A percentile compares a stretch with the other conserved stretches of the same genome.
phyloP scores from a whole-genome alignment of 2,797 vertebrate genomes.

The Pangasius sanitwongsei region DNA sequence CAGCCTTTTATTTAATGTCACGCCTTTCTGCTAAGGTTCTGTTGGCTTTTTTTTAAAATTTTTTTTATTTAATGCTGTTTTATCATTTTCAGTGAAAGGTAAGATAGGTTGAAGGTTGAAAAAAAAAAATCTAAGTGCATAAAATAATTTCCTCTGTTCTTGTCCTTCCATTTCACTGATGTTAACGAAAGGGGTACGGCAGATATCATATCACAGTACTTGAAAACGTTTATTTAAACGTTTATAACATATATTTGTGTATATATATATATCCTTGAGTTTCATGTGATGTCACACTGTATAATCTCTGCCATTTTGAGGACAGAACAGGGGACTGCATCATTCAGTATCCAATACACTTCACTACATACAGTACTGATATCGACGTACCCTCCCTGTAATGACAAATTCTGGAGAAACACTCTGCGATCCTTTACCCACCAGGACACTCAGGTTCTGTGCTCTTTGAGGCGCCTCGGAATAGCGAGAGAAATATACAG shows the following conservation, averaged over 20 bases:
- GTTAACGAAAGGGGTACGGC: background rate
- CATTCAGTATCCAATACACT: background rate
- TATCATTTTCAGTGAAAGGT: background rate
- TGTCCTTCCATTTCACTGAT: background rate
- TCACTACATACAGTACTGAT: background rate
- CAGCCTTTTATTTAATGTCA: constrained; percentile 65
- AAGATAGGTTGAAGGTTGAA: background rate
- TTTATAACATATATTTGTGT: background rate
- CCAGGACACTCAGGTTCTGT: background rate
- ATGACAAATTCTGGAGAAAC: background rate
- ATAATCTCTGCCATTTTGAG: background rate
- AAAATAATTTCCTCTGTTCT: background rate
- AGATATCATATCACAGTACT: background rate
- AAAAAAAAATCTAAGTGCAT: background rate
- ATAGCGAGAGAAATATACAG: background rate
- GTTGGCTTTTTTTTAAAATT: constrained; percentile 8
- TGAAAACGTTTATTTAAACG: background rate
- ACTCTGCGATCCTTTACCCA: background rate
- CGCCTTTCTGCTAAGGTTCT: constrained; percentile 13
- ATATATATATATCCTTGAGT: background rate
- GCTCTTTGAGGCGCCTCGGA: background rate
- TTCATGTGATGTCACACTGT: background rate
- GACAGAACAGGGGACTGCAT: too few species aligned
- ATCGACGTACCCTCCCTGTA: background rate
- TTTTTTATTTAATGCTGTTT: constrained; percentile 20